Base-by-base conservation (phyloP, 2,797 vertebrate genomes). In the Malurus splendens region DNA sequence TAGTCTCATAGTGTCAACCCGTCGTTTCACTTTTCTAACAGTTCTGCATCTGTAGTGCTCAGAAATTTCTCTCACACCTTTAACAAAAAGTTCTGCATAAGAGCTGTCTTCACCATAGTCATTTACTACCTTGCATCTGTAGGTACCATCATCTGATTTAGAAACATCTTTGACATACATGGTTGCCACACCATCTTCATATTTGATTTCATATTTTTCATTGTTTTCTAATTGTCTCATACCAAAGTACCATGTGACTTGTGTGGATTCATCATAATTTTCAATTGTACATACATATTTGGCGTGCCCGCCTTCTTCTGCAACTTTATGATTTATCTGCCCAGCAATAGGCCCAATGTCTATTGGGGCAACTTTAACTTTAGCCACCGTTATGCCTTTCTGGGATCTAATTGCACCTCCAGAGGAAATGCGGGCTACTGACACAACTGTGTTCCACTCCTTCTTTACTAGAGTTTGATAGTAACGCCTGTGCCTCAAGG, bases 231-330 rank as follows among this genome's bases (percentile, higher is more conserved):
- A 97, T 79, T 99, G 99, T 84, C 98, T 98, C 85, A 99, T 98
- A 25, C 99, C 99, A 70, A 98, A 99, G 95, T 99, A 99, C 99
- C 99, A 99, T 17, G 98, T 99, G 51, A 99, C 99, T 95, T 99
- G 98, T 73, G 99, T 99, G 65, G 97, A 97, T 84, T 98, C 98
- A 87, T 99, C 99, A 44, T 99, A 99, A 95, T 99, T 99, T 91
- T 99, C 99, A 95, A 99, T 98, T 55, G 95, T 98, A 95, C 99
- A 99, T 62, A 97, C 93, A 8, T 99, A 99, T 95, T 98, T 99
- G 85, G 97, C 97, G 59, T 96, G 97, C 28, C 98, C 98, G 50
- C 98, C 98, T 96, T 99, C 99, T 92, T 98, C 98, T 36, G 95
- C 97, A 95, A 98, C 95, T n/a, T 96, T 87, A 44, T 99, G 99